A percentile compares a stretch with the other conserved stretches of the same genome.
Evolutionary conservation across 2,113 vertebrate genomes (phyloP).

Genomic region (Gadus chalcogrammus): DNA sequence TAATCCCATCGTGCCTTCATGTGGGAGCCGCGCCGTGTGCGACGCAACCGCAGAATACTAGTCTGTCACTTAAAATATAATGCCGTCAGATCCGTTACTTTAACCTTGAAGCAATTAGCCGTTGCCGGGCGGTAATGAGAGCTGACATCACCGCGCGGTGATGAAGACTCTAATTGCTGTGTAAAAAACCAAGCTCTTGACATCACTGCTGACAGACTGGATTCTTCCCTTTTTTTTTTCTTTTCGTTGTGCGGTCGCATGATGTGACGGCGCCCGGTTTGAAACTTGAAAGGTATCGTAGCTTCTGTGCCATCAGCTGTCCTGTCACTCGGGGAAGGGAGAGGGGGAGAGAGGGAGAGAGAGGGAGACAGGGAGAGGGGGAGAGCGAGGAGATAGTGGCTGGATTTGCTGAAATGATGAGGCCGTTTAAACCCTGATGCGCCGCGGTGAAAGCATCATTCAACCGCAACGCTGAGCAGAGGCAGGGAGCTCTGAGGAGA

Average conservation of each 20-base stretch:
- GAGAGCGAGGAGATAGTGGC: slow-evolving; percentile 53
- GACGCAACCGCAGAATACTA: slow-evolving; percentile 61
- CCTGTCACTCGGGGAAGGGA: slow-evolving; percentile 73
- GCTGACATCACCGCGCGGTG: slow-evolving; percentile 76
- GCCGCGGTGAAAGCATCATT: slow-evolving; percentile 65
- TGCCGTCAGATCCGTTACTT: slow-evolving; percentile 79
- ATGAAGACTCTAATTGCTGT: slow-evolving; percentile 81
- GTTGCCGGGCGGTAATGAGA: slow-evolving; percentile 77
- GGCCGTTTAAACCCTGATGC: slow-evolving; percentile 75
- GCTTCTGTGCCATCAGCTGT: slow-evolving; percentile 76
- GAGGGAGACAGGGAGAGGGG: background rate
- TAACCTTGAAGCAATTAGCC: slow-evolving; percentile 84
- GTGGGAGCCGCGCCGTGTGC: slow-evolving; percentile 45
- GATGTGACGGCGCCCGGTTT: slow-evolving; percentile 67
- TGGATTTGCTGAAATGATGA: slow-evolving; percentile 78
- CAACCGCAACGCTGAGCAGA: slow-evolving; percentile 43
- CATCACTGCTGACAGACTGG: slow-evolving; percentile 74
- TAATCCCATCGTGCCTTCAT: slow-evolving; percentile 16
- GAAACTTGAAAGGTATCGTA: slow-evolving; percentile 78
- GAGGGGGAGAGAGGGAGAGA: slow-evolving; percentile 40
- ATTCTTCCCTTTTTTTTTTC: slow-evolving; percentile 58
- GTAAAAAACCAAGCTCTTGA: slow-evolving; percentile 78
- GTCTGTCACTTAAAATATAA: slow-evolving; percentile 81
- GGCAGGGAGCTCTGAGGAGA: too few relatives aligned
- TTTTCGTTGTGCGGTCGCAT: slow-evolving; percentile 63